phyloP scores from a whole-genome alignment of 2,113 vertebrate genomes.

The Mesoclemmys tuberculata region DNA sequence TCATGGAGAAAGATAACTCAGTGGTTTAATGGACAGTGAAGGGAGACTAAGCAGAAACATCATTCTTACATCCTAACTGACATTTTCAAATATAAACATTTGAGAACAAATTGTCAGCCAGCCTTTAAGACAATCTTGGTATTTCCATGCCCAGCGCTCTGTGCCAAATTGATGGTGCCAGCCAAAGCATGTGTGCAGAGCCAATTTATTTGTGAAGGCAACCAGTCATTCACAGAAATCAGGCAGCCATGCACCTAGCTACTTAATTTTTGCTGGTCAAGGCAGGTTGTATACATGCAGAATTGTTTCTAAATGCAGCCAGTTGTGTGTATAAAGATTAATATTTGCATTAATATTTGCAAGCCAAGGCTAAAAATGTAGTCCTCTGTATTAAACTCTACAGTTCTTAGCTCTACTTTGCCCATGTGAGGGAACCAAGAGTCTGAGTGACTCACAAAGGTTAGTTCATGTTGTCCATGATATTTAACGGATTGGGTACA shows the following conservation, averaged over 20 bases:
- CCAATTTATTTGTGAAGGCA: background rate
- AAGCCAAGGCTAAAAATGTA: background rate
- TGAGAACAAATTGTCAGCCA: background rate
- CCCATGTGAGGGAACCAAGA: background rate
- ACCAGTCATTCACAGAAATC: accelerated
- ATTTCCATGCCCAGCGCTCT: accelerated
- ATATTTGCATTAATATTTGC: background rate
- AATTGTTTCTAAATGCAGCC: accelerated
- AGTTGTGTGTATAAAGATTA: background rate
- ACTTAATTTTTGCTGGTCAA: accelerated
- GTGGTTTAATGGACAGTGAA: background rate
- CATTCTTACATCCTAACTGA: background rate
- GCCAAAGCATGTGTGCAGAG: accelerated
- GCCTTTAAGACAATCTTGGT: background rate
- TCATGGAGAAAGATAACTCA: background rate
- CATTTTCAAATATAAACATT: background rate
- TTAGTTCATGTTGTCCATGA: background rate
- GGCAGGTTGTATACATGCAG: accelerated
- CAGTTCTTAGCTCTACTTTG: background rate
- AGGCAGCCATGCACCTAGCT: background rate
- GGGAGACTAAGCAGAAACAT: background rate
- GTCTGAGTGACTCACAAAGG: background rate
- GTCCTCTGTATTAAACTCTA: background rate
- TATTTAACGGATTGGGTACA: background rate
- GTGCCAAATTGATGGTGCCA: background rate